phyloP scores from a whole-genome alignment of 2,888 invertebrate genomes.

The Athetis lepigone region DNA sequence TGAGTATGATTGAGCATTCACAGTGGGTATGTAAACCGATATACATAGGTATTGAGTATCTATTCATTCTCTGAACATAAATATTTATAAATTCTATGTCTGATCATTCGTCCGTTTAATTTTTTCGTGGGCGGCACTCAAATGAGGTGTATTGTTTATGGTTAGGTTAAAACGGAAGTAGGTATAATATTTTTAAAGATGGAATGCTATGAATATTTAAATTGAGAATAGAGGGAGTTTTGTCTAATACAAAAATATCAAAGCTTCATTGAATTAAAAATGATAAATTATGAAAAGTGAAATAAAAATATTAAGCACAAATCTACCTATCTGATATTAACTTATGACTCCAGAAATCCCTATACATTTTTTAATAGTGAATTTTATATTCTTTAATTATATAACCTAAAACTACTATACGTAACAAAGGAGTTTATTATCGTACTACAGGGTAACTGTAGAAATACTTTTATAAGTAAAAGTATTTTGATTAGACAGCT shows the following conservation, averaged over 20 bases:
- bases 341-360: too few species aligned
- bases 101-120: constrained; percentile 52
- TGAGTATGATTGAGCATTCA: constrained; percentile 58
- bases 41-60: constrained; percentile 39
- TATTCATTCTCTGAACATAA: constrained; percentile 46
- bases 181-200: constrained; percentile 34
- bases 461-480: too few species aligned
- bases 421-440: too few species aligned
- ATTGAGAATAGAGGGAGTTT: background rate
- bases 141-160: constrained; percentile 40
- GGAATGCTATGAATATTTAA: constrained; percentile 10
- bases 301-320: too few species aligned
- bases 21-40: constrained; percentile 20
- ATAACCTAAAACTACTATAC: too few species aligned
- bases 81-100: constrained; percentile 58
- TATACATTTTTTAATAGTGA: too few species aligned
- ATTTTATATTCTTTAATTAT: too few species aligned
- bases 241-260: too few species aligned
- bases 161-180: constrained; percentile 13
- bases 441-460: too few species aligned
- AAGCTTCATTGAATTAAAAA: background rate
- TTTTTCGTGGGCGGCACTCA: constrained; percentile 59
- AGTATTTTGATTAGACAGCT: too few species aligned
- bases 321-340: too few species aligned
- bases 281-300: background rate